A percentile compares a stretch with the other conserved stretches of the same genome.
These are phyloP conservation scores for Cephus nigrinus DNA, from an alignment of 2,888 invertebrate genomes.

Conservation along the genomic window DNA sequence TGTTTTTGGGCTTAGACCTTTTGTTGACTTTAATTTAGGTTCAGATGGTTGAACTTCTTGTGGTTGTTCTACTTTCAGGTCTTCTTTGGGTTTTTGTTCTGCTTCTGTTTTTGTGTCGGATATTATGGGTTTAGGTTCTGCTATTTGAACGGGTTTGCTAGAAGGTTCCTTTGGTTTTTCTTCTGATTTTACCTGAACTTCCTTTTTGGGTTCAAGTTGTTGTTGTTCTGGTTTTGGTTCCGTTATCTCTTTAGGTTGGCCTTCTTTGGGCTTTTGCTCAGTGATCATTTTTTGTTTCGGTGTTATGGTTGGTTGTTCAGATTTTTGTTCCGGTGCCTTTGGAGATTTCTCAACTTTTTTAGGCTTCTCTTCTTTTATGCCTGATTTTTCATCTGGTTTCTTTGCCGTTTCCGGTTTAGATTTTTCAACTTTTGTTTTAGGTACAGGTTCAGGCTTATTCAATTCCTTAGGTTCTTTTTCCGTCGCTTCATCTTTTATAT, in stretches of 20 bases:
- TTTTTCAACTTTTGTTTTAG: slow-evolving; percentile 13
- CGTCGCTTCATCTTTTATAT: slow-evolving; percentile 17
- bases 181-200: not conserved
- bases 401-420: slow-evolving; percentile 25
- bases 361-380: slow-evolving; percentile 12
- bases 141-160: not conserved
- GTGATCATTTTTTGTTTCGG: not conserved
- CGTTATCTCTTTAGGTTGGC: not conserved
- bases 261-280: slow-evolving; percentile 6
- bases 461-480: slow-evolving; percentile 15
- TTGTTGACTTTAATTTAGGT: slow-evolving; percentile 1
- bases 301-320: not conserved
- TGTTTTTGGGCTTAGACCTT: not conserved
- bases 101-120: not conserved
- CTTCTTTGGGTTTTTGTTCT: slow-evolving; percentile 10
- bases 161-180: slow-evolving; percentile 3
- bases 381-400: slow-evolving; percentile 20
- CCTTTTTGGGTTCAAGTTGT: slow-evolving; percentile 6
- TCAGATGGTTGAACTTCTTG: slow-evolving; percentile 5
- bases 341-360: not conserved
- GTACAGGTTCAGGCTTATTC: slow-evolving; percentile 7
- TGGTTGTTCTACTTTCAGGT: slow-evolving; percentile 8
- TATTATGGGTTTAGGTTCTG: slow-evolving; percentile 5
- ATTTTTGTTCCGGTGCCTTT: not conserved
- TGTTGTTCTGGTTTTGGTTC: slow-evolving; percentile 3